Evolutionary conservation across 1,140 invertebrate species (phyloP).

Genomic region (Tetraneura akinire): DNA sequence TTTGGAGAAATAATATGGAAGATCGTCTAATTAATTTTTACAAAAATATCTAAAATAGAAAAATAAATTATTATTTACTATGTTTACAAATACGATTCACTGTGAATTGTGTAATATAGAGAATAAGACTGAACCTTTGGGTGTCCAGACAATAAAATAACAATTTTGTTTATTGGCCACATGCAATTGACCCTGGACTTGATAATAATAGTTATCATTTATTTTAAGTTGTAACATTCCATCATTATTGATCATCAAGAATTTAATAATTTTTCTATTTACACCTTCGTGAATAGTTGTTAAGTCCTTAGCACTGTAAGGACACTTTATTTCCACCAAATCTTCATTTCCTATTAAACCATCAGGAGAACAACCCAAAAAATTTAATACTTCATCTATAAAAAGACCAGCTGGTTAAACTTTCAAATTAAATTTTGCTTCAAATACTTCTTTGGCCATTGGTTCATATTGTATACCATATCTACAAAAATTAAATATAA

Average conservation of each 20-base stretch:
- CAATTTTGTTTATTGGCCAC: too few relatives aligned
- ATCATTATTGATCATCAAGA: neutral
- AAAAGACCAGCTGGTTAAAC: neutral
- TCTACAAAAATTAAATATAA: neutral
- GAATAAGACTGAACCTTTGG: too few relatives aligned
- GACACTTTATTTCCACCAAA: neutral
- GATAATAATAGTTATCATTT: too few relatives aligned
- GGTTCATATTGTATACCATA: neutral
- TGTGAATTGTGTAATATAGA: too few relatives aligned
- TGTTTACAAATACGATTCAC: too few relatives aligned
- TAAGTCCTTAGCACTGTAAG: neutral
- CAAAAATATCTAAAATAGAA: too few relatives aligned
- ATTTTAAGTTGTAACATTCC: too few relatives aligned
- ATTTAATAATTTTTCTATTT: neutral
- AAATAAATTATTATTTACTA: too few relatives aligned
- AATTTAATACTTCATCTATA: neutral
- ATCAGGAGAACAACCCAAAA: neutral
- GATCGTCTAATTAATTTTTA: too few relatives aligned
- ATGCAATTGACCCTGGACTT: too few relatives aligned
- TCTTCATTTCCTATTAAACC: neutral
- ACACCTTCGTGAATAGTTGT: slow-evolving; percentile 9
- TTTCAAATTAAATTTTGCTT: neutral
- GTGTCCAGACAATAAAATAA: too few relatives aligned
- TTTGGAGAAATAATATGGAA: too few relatives aligned
- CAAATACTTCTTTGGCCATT: neutral